Conservation (phyloP, 2,797 vertebrate species). For the Aulostomus chinensis region DNA sequence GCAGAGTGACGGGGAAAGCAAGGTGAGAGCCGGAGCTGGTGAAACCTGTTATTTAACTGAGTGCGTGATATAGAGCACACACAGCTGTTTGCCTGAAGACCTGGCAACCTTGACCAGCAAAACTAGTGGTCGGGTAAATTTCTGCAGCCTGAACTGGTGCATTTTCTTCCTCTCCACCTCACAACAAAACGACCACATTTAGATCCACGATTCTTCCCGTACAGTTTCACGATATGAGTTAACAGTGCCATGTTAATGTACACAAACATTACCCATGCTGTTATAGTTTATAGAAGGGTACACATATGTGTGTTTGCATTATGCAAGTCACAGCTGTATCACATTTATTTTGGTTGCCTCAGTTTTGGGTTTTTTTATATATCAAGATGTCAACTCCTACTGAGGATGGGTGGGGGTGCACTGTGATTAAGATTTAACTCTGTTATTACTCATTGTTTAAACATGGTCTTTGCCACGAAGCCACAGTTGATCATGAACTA, state of each 20-base stretch:
- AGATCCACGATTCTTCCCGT: constrained; percentile 35
- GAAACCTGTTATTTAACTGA: constrained; percentile 69
- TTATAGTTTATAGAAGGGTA: constrained; percentile 12
- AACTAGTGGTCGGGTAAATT: constrained; percentile 52
- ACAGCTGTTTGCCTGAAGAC: constrained; percentile 54
- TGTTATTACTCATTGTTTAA: neutral
- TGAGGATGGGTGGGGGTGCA: neutral
- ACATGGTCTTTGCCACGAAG: neutral
- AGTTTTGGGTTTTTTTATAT: neutral
- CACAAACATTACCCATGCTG: constrained; percentile 40
- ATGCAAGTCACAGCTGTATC: neutral
- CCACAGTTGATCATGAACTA: neutral
- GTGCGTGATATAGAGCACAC: constrained; percentile 55
- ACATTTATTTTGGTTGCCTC: neutral
- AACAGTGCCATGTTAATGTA: constrained; percentile 26
- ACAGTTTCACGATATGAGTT: constrained; percentile 39
- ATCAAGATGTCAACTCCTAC: neutral
- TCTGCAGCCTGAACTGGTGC: constrained; percentile 39
- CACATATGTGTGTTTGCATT: constrained; percentile 5
- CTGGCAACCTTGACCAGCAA: constrained; percentile 64
- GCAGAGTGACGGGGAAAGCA: constrained; percentile 9
- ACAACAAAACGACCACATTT: too few species aligned
- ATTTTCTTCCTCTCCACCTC: constrained; percentile 6
- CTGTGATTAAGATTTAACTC: neutral
- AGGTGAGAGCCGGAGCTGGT: constrained; percentile 32